Evolutionary conservation across 2,888 invertebrate species (phyloP), one percentile per base, ranked within the genome.

Genomic region (Ceriagrion tenellum): DNA sequence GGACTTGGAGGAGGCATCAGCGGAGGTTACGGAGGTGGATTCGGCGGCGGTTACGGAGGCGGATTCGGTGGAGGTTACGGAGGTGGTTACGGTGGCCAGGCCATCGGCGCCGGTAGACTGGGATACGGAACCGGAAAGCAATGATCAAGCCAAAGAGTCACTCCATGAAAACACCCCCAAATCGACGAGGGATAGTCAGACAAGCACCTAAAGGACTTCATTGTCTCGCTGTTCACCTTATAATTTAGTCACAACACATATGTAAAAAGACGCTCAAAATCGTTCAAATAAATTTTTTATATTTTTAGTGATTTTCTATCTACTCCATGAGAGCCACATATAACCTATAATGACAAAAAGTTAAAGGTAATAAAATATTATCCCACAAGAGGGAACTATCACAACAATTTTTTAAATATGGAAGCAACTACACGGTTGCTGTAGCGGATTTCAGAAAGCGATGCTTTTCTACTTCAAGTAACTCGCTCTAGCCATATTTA

Each of bases 81-180:
- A 56, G 56, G 90, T 6, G 91, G 91, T 26, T 91, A 35, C 12
- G 63, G 63, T 40, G 63, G 59, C 23, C 69, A 26, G 69, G 69
- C 26, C 8, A 20, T 63, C 20, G 63, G 63, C 35, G 13, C 35
- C 40, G 26, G 63, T 23, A 59, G 40, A 26, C 35, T 91, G 40
- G 91, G 91, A 30, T 63, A 91, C 35, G 93, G 93, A 56, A 20
- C 35, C 23, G 91, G 91, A 93, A 93, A 93, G 55, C 55, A 69
- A 20, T 69, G 47, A 69, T 47, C 63, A 69, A n/a, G 40, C 69
- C 69, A 40, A 63, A 93, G 63, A 63, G 69, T n/a, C 69, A n/a
- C 69, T 63, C 35, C 30, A 35, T 2, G 16, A 4, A 59, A 26
- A 47, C 30, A 55, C 13, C 0, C 18, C 30, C 4, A 89, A 55